Evolutionary conservation across 2,113 vertebrate genomes (phyloP).

Genomic region (Leiothrix lutea): DNA sequence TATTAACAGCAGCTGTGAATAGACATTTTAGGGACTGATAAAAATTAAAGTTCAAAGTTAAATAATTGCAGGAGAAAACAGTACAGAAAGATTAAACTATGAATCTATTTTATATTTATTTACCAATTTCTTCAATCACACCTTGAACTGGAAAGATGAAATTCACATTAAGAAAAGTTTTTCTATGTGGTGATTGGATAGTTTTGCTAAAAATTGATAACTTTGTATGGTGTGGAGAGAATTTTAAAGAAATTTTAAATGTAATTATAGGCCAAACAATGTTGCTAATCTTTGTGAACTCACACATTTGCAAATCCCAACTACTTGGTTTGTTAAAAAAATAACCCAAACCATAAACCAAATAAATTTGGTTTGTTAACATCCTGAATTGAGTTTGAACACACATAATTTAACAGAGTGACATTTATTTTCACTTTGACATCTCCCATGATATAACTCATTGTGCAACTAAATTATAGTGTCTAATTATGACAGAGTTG

Average conservation of each 20-base stretch:
- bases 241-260: not conserved
- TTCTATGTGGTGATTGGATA: not conserved
- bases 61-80: not conserved
- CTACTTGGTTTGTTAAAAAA: not conserved
- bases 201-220: not conserved
- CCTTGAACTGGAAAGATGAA: not conserved
- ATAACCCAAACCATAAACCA: accelerated
- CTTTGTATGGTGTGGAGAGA: not conserved
- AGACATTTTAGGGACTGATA: not conserved
- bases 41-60: not conserved
- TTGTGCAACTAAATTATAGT: not conserved
- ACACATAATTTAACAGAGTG: not conserved
- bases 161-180: not conserved
- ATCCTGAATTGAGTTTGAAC: not conserved
- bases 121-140: not conserved
- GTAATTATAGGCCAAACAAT: not conserved
- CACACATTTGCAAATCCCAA: not conserved
- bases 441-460: not conserved
- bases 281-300: not conserved
- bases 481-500: not conserved
- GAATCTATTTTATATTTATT: not conserved
- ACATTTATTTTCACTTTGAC: not conserved
- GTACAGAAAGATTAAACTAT: not conserved
- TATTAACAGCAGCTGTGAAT: not conserved
- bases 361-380: not conserved